Evolutionary conservation across 2,113 vertebrate genomes (phyloP).

Genomic region (Limanda limanda): DNA sequence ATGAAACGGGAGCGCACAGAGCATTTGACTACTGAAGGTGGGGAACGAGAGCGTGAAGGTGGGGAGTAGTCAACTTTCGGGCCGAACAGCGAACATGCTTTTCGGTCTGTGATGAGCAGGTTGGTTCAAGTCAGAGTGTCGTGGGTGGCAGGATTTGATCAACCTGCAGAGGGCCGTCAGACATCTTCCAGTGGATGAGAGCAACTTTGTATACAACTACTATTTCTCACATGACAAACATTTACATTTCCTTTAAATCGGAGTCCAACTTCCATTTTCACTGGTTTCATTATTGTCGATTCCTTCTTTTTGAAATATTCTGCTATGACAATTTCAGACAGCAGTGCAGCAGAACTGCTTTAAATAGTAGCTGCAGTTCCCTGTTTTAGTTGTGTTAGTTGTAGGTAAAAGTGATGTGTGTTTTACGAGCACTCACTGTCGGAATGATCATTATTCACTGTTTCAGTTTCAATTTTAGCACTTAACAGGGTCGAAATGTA

Average conservation of each 20-base stretch:
- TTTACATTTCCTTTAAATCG: slow-evolving; percentile 27
- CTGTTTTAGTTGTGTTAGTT: slow-evolving; percentile 60
- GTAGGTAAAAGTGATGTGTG: neutral
- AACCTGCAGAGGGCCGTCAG: neutral
- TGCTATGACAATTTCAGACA: neutral
- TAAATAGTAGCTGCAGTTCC: slow-evolving; percentile 43
- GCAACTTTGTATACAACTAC: too few species aligned
- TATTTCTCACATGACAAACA: neutral
- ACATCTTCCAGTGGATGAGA: too few species aligned
- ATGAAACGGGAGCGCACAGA: slow-evolving; percentile 42
- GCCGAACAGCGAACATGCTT: neutral
- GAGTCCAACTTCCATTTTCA: slow-evolving; percentile 47
- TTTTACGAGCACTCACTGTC: slow-evolving; percentile 2
- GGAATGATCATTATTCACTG: neutral
- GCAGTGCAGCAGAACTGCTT: slow-evolving; percentile 7
- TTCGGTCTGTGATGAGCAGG: neutral
- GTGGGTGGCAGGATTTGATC: neutral
- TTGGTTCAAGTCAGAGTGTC: neutral
- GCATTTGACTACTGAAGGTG: slow-evolving; percentile 10
- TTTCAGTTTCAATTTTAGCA: slow-evolving; percentile 23
- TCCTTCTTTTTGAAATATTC: slow-evolving; percentile 46
- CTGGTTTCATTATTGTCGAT: slow-evolving; percentile 43
- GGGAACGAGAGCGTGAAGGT: neutral
- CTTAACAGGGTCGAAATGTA: neutral
- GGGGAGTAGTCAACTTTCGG: slow-evolving; percentile 6